Evolutionary conservation across 2,888 invertebrate genomes (phyloP), one percentile per base, ranked within the genome.

Genomic region (Pherbina coryleti): DNA sequence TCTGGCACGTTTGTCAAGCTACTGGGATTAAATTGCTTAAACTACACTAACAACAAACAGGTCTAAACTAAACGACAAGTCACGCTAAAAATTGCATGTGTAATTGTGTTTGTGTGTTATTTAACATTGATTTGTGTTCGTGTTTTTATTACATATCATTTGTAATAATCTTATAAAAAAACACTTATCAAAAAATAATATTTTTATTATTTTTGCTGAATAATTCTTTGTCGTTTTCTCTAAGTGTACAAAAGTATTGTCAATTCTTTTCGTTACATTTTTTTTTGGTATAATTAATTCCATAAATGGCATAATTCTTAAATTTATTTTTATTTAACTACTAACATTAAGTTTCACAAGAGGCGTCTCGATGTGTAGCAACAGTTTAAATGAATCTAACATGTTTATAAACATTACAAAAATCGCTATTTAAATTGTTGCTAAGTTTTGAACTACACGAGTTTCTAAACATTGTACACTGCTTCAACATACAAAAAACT

Each of bases 221-320:
- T 64, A 67, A 44, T 22, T 19, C 5, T 44, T 44, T 28, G 14
- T 31, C 9, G 14, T 28, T 31, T 31, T 31, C 14, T 57, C 37
- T 37, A 57, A 72, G 17, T 62, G 62, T 62, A 55, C 70, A 53
- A 70, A 53, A 25, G 76, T 77, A 73, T 77, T 73, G 73, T 77
- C 77, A 74, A 73, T 74, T 77, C 55, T 66, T 64, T 77, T 55
- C 49, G 77, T 73, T 77, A 74, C 60, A 49, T 75, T 69, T 49
- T 78, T n/a, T 78, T 78, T 78, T 78, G 78, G 78, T 74, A 78
- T 64, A 28, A 37, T 53, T 76, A 72, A 76, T 71, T 76, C 76
- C 51, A 44, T 62, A 31, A 76, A 62, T 44, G 76, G 70, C 70
- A 55, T 49, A 22, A 74, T 74, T 72, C 51, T 22, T 51, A 22